Conservation (phyloP, 2,797 vertebrate species). For the Eidolon dupreanum region DNA sequence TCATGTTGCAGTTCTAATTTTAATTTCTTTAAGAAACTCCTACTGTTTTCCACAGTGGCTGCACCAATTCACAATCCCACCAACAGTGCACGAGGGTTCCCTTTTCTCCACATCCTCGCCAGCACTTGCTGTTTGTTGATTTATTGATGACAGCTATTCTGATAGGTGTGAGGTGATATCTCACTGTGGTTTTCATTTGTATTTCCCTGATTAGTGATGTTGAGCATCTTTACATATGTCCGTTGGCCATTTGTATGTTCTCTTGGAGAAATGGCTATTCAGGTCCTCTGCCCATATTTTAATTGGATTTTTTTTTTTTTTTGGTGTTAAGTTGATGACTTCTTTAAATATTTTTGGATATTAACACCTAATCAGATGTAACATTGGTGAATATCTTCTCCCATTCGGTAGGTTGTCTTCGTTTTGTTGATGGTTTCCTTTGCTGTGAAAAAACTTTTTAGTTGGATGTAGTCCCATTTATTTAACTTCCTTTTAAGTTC, state of each 20-base stretch:
- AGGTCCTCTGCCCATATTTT: neutral
- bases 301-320: neutral
- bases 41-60: neutral
- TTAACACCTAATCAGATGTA: neutral
- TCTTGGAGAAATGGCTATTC: neutral
- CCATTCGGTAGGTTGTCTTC: neutral
- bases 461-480: neutral
- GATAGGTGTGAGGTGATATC: neutral
- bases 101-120: neutral
- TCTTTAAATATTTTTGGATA: neutral
- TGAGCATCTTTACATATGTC: neutral
- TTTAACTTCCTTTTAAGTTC: neutral
- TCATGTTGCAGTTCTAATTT: neutral
- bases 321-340: neutral
- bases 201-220: neutral
- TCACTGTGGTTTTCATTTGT: neutral
- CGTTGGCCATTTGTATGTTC: neutral
- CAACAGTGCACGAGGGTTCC: neutral
- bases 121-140: neutral
- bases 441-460: neutral
- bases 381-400: neutral
- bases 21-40: neutral
- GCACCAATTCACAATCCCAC: neutral
- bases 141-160: neutral
- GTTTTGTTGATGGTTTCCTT: neutral